Base-by-base conservation (phyloP, 2,113 vertebrate genomes). In the Phycodurus eques region DNA sequence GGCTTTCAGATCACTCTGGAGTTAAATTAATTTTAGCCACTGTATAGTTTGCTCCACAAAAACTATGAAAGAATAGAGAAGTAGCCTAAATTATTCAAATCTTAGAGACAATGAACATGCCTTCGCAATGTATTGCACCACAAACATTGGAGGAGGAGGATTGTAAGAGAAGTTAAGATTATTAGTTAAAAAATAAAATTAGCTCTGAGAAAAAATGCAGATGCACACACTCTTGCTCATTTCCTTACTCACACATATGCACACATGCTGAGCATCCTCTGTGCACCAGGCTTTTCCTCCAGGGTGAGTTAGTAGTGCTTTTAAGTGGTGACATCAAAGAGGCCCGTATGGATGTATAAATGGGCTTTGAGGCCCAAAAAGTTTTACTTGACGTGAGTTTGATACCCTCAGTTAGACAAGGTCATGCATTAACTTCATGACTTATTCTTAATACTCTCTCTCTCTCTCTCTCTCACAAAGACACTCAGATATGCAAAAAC, bases 311-410 rank as follows among this genome's bases (percentile, higher is more conserved):
- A 85, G 86, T 85, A 77, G 80, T 88, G 88, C 88, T 91, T 91
- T 91, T 80, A 90, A 89, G 88, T 84, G 79, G 75, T 56, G 68
- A 90, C 87, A 80, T 91, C 88, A 90, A 90, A 90, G 89, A 71
- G 67, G 77, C 67, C 77, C 77, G 73, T 74, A 78, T 61, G 81
- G 77, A 67, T 75, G 83, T 76, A 84, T 81, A 88, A 88, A 89
- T 74, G 88, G 81, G 84, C 87, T 88, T 84, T 71, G 61, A 76
- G 86, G 83, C 80, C 78, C 75, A 54, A 75, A 84, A 88, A 88
- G 85, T 83, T 91, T 83, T 67, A 82, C 71, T 83, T 83, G 84
- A 80, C 85, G 76, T 74, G 79, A 87, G 85, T 85, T 88, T 84
- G 68, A 82, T 76, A 83, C 69, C 73, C 84, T 79, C 57, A 47